These are phyloP conservation scores for Dolichopus griseipennis DNA, from an alignment of 2,888 invertebrate genomes.

Conservation along the genomic window DNA sequence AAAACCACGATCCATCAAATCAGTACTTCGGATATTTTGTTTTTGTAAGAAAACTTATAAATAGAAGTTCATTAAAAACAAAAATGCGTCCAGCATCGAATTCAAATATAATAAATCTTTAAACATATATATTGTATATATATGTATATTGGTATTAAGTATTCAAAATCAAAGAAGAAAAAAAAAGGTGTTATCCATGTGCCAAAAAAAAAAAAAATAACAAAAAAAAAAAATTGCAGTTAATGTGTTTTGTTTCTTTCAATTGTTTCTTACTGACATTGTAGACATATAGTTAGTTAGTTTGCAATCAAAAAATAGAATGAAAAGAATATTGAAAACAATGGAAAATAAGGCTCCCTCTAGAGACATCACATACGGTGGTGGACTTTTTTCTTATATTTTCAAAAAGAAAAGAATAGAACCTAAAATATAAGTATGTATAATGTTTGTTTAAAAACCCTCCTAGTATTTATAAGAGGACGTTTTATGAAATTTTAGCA, in stretches of 20 bases:
- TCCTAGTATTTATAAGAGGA: too few relatives aligned
- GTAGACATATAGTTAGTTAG: not conserved
- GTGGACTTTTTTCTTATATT: not conserved
- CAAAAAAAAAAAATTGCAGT: not conserved
- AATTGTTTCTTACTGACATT: not conserved
- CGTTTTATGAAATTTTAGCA: too few relatives aligned
- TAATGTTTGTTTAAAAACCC: too few relatives aligned
- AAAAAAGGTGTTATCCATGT: constrained; percentile 4
- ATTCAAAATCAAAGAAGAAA: too few relatives aligned
- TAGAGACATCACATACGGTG: not conserved
- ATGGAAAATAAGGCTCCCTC: not conserved
- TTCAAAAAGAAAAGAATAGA: not conserved
- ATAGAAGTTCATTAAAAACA: too few relatives aligned
- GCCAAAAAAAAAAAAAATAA: not conserved
- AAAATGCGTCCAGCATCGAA: too few relatives aligned
- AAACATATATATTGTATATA: not conserved
- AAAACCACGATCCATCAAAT: not conserved
- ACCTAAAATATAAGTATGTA: not conserved
- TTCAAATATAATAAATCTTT: not conserved
- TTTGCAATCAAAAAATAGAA: not conserved
- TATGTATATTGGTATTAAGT: too few relatives aligned
- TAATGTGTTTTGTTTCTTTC: not conserved
- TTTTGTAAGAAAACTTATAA: too few relatives aligned
- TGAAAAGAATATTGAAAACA: not conserved
- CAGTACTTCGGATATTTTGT: not conserved